Conservation (phyloP, 2,797 vertebrate genomes). For the Lacerta agilis region DNA sequence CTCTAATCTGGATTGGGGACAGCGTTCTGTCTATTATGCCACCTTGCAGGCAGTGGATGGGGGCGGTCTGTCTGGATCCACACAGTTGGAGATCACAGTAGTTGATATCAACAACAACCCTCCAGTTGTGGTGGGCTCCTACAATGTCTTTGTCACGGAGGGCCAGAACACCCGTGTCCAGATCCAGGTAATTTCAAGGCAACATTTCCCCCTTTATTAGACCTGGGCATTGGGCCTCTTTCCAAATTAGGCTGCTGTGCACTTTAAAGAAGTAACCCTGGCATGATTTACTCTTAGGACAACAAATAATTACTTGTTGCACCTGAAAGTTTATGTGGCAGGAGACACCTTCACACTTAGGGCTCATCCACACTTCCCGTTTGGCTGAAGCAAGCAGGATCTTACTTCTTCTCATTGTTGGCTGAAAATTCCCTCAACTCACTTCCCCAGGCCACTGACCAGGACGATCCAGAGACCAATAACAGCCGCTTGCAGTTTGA, state of each 20-base stretch:
- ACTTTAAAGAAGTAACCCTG: background rate
- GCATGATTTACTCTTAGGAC: background rate
- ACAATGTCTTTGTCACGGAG: constrained; percentile 82
- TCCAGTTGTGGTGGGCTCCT: constrained; percentile 80
- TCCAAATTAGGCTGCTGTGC: background rate
- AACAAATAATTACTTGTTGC: background rate
- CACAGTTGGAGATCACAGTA: constrained; percentile 84
- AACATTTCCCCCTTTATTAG: background rate
- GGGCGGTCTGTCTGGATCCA: constrained; percentile 69
- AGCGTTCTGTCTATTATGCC: constrained; percentile 79
- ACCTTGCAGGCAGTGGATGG: constrained; percentile 89
- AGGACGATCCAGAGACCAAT: constrained; percentile 78
- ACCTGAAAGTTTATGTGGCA: background rate
- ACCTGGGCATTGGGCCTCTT: background rate
- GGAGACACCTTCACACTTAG: background rate
- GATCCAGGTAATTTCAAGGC: constrained; percentile 70
- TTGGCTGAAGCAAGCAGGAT: background rate
- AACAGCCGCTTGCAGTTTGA: constrained; percentile 85
- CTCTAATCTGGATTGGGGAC: constrained; percentile 84
- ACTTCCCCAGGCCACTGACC: constrained; percentile 85
- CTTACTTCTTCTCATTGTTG: background rate
- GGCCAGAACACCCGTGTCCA: constrained; percentile 28
- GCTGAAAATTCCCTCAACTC: background rate
- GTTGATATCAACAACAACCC: constrained; percentile 85
- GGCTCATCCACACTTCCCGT: too few relatives aligned